Evolutionary conservation across 92 coral and sea anemone genomes (phyloP).

Genomic region (Metridium senile): DNA sequence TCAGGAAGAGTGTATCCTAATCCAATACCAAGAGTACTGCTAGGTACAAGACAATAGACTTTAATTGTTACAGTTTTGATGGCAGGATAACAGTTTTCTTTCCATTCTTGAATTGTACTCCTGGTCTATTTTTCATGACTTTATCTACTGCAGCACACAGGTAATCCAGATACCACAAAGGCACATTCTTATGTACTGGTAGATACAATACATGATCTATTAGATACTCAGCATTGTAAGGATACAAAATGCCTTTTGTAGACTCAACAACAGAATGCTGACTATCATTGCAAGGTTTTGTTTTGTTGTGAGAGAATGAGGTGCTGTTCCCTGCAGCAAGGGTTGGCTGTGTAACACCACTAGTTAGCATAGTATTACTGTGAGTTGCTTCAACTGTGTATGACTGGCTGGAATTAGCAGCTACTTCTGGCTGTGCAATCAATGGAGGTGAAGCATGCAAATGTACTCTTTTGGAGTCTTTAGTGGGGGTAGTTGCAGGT

Average conservation of each 20-base stretch:
- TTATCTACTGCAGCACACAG: slow-evolving; percentile 79
- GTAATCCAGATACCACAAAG: slow-evolving; percentile 75
- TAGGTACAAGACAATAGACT: no score
- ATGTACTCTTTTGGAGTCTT: neutral
- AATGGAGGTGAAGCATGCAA: neutral
- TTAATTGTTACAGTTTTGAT: slow-evolving; percentile 67
- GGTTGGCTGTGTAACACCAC: slow-evolving; percentile 12
- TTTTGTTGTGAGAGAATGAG: slow-evolving; percentile 9
- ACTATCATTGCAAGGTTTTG: neutral
- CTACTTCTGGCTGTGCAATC: slow-evolving; percentile 38
- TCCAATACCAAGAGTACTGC: no score
- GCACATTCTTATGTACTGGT: slow-evolving; percentile 93
- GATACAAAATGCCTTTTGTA: slow-evolving; percentile 62
- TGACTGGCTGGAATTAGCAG: slow-evolving; percentile 41
- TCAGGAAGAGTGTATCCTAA: no score
- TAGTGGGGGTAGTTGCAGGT: neutral
- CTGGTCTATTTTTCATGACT: slow-evolving; percentile 72
- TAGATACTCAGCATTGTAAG: slow-evolving; percentile 93
- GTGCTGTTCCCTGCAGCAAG: slow-evolving; percentile 16
- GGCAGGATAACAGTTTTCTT: slow-evolving; percentile 48
- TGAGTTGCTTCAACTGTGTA: slow-evolving; percentile 14
- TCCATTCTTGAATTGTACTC: slow-evolving; percentile 49
- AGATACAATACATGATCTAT: slow-evolving; percentile 91
- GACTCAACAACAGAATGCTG: neutral
- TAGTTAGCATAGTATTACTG: neutral